Evolutionary conservation across 2,888 invertebrate species (phyloP).

Genomic region (Cephus spinipes): DNA sequence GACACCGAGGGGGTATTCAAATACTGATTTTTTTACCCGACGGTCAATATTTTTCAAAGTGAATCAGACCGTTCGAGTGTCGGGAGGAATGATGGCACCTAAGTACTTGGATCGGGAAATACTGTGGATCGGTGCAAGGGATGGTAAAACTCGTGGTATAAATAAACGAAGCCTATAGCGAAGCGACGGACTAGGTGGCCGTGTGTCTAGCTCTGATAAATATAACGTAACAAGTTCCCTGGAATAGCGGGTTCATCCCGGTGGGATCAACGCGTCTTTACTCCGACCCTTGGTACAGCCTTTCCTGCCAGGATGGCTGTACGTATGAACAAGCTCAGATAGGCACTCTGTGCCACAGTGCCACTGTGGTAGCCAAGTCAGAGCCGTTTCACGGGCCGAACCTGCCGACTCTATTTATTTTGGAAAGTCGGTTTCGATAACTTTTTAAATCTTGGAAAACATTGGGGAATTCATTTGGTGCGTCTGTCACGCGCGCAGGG

Average conservation of each 20-base stretch:
- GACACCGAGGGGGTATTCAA: background rate
- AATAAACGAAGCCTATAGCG: background rate
- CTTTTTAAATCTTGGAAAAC: slow-evolving; percentile 32
- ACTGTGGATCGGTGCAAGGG: background rate
- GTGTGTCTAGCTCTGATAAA: slow-evolving; percentile 63
- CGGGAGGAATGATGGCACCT: background rate
- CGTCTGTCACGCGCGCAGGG: background rate
- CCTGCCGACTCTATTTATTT: slow-evolving; percentile 36
- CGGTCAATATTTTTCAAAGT: background rate
- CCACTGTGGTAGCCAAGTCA: background rate
- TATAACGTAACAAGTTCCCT: slow-evolving; percentile 66
- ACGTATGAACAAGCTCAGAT: slow-evolving; percentile 14
- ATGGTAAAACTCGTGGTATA: background rate
- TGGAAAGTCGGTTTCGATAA: slow-evolving; percentile 26
- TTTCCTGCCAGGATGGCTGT: slow-evolving; percentile 10
- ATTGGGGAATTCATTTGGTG: slow-evolving; percentile 25
- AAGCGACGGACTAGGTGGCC: slow-evolving; percentile 25
- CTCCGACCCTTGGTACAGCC: slow-evolving; percentile 24
- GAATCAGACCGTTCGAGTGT: background rate
- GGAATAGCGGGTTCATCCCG: slow-evolving; percentile 65
- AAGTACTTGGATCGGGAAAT: background rate
- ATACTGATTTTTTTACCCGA: background rate
- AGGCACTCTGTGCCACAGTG: slow-evolving; percentile 8
- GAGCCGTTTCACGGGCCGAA: slow-evolving; percentile 14
- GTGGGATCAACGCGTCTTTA: slow-evolving; percentile 64